These are phyloP conservation scores for Psilanteris sp. DNA, from an alignment of 1,140 invertebrate species.

Conservation along the genomic window DNA sequence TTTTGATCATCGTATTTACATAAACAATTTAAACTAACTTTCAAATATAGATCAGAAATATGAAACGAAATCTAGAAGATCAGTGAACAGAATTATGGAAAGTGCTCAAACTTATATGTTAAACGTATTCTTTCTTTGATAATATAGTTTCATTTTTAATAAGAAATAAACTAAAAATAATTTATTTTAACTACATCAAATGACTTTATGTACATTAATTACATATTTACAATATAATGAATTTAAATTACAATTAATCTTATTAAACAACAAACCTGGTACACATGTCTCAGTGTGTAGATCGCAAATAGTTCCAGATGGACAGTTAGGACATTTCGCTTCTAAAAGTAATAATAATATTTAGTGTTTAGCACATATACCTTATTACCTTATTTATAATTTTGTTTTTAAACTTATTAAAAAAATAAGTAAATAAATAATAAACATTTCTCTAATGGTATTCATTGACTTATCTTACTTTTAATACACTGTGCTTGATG, in stretches of 20 bases:
- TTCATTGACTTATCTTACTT: too few species aligned
- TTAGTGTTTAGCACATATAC: too few species aligned
- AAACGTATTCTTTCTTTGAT: not conserved
- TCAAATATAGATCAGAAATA: constrained; percentile 14
- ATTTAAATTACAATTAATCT: constrained; percentile 6
- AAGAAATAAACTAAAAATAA: too few species aligned
- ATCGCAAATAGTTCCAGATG: constrained; percentile 86
- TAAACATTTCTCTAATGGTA: too few species aligned
- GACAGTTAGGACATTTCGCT: constrained; percentile 86
- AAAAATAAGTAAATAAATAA: too few species aligned
- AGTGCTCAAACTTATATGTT: constrained; percentile 27
- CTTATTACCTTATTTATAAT: too few species aligned
- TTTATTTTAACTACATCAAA: too few species aligned
- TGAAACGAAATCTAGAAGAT: constrained; percentile 24
- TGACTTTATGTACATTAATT: constrained; percentile 72
- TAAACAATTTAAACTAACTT: constrained; percentile 1
- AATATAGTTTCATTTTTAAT: too few species aligned
- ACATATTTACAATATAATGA: constrained; percentile 68
- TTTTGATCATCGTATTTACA: constrained; percentile 55
- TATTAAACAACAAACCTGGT: constrained; percentile 82
- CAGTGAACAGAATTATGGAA: constrained; percentile 38
- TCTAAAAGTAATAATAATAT: constrained; percentile 44
- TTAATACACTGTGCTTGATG: constrained; percentile 89
- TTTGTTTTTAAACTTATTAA: too few species aligned
- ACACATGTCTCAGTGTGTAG: constrained; percentile 87